phyloP scores from a whole-genome alignment of 2,888 invertebrate genomes.

The Hypomecis atomaria region DNA sequence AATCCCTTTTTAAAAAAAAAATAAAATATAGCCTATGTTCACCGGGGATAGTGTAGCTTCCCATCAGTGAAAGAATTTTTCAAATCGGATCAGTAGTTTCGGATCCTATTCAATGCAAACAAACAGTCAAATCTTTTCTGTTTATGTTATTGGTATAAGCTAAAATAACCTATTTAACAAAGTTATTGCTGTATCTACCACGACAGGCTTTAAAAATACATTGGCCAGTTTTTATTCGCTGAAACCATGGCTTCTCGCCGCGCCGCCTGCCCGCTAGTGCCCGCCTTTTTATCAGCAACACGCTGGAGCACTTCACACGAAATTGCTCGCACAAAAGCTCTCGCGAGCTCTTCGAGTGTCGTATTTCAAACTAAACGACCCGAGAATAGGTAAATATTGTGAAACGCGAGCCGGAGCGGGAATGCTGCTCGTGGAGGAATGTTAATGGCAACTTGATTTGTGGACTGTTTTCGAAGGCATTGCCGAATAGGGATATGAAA shows the following conservation, averaged over 20 bases:
- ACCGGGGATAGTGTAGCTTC: too few relatives aligned
- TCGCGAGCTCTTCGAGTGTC: conserved; percentile 22
- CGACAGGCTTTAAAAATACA: too few relatives aligned
- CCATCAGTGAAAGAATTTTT: too few relatives aligned
- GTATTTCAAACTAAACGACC: conserved; percentile 31
- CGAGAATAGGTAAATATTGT: conserved; percentile 31
- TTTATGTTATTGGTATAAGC: too few relatives aligned
- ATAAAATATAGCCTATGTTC: too few relatives aligned
- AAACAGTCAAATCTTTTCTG: too few relatives aligned
- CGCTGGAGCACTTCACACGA: conserved; percentile 12
- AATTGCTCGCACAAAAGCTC: conserved; percentile 26
- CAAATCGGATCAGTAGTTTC: too few relatives aligned
- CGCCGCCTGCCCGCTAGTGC: conserved; percentile 3
- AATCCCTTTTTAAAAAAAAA: too few relatives aligned
- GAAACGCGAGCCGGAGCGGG: conserved; percentile 17
- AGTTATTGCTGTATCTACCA: too few relatives aligned
- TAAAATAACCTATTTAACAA: too few relatives aligned
- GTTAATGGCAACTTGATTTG: conserved; percentile 28
- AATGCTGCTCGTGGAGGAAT: conserved; percentile 25
- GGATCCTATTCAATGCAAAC: too few relatives aligned
- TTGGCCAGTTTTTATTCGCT: neutral
- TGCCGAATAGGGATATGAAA: conserved; percentile 7
- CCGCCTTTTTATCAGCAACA: conserved; percentile 17
- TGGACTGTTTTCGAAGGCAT: conserved; percentile 15
- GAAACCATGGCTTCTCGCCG: conserved; percentile 8